Percentiles rank a stretch among this genome's conserved stretches.
These are phyloP conservation scores for Petrocephalus schoutedeni DNA, from an alignment of 2,797 vertebrate species.

Conservation along the genomic window DNA sequence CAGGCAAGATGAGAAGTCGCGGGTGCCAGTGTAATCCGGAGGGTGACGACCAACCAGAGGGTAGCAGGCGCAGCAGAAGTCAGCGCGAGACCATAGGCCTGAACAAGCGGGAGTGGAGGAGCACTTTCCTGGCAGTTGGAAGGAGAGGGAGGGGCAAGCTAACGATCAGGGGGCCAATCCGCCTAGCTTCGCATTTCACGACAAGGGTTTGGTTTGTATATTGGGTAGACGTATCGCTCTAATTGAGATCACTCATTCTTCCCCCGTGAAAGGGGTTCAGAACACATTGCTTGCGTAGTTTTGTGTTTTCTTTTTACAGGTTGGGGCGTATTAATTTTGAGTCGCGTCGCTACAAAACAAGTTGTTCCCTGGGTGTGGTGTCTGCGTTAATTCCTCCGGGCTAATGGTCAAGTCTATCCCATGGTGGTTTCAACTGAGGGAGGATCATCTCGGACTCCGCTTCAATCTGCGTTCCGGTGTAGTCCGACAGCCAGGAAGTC, in stretches of 20 bases:
- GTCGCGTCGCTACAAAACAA: constrained; percentile 37
- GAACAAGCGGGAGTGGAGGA: neutral
- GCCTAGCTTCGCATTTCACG: constrained; percentile 53
- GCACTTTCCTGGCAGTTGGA: constrained; percentile 9
- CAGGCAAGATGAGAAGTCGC: constrained; percentile 37
- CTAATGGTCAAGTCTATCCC: constrained; percentile 20
- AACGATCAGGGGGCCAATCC: constrained; percentile 26
- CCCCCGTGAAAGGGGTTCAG: constrained; percentile 30
- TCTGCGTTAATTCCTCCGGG: constrained; percentile 35
- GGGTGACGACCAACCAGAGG: constrained; percentile 40
- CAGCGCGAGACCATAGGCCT: neutral
- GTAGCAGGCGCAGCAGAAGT: constrained; percentile 48
- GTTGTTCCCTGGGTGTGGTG: constrained; percentile 61
- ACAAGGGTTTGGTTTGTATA: constrained; percentile 68
- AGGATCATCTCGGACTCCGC: constrained; percentile 46
- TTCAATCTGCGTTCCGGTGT: constrained; percentile 53
- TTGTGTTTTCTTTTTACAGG: constrained; percentile 72
- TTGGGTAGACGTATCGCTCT: constrained; percentile 65
- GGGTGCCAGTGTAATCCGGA: constrained; percentile 21
- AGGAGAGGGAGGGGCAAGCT: constrained; percentile 46
- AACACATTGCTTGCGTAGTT: constrained; percentile 66
- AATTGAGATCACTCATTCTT: neutral
- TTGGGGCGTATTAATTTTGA: constrained; percentile 51
- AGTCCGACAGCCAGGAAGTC: constrained; percentile 52
- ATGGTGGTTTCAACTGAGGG: constrained; percentile 58